A percentile compares a stretch with the other conserved stretches of the same genome.
phyloP scores from a whole-genome alignment of 2,888 invertebrate species.

The Leptinotarsa haldemani region DNA sequence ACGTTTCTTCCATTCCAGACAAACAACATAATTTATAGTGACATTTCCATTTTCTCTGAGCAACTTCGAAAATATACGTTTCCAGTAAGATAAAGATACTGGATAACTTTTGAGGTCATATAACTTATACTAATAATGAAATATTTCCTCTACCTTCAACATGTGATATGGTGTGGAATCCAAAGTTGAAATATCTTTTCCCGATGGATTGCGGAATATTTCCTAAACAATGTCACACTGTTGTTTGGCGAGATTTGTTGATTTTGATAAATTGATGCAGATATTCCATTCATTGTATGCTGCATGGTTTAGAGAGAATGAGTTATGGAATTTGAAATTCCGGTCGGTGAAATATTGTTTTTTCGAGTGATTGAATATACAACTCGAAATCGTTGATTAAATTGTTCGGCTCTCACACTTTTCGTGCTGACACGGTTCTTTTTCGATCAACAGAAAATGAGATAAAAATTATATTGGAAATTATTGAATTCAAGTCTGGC shows the following conservation, averaged over 20 bases:
- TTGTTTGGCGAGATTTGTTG: background rate
- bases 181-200: constrained; percentile 23
- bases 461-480: no score
- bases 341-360: background rate
- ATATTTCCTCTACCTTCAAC: constrained; percentile 39
- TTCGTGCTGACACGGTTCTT: no score
- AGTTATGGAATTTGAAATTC: background rate
- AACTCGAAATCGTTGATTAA: no score
- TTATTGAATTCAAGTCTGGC: no score
- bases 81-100: constrained; percentile 49
- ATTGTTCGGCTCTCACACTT: no score
- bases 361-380: background rate
- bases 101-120: constrained; percentile 43
- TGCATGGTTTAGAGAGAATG: background rate
- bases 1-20: constrained; percentile 46
- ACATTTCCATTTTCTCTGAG: constrained; percentile 56
- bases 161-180: constrained; percentile 24
- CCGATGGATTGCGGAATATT: constrained; percentile 5
- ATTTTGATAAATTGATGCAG: constrained; percentile 18
- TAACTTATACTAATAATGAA: constrained; percentile 44
- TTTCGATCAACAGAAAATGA: no score
- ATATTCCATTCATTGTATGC: background rate
- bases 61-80: constrained; percentile 49
- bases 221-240: constrained; percentile 5
- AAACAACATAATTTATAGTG: constrained; percentile 58